phyloP scores from a whole-genome alignment of 2,113 vertebrate species.

The Pseudorectes ferrugineus region DNA sequence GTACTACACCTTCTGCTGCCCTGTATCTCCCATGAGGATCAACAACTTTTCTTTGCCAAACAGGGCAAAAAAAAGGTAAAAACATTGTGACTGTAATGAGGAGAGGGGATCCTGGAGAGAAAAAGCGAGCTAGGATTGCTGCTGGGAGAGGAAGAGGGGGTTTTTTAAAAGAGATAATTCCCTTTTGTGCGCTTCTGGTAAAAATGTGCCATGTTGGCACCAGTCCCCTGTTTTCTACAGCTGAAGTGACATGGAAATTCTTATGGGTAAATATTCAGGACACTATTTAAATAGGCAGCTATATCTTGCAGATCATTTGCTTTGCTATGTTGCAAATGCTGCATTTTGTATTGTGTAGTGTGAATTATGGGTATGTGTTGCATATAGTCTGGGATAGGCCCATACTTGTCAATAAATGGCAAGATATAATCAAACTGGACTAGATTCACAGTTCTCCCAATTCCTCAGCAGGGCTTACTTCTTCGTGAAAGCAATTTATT shows the following conservation, averaged over 20 bases:
- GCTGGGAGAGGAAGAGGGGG: not conserved
- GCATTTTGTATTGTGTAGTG: not conserved
- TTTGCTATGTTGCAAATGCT: not conserved
- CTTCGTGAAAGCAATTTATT: not conserved
- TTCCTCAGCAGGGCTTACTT: not conserved
- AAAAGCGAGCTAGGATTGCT: not conserved
- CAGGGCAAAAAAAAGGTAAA: not conserved
- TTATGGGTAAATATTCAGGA: not conserved
- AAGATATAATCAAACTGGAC: not conserved
- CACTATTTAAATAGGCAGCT: not conserved
- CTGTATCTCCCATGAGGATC: not conserved
- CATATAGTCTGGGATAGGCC: not conserved
- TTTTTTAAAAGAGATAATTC: not conserved
- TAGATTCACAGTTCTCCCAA: not conserved
- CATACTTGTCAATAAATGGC: not conserved
- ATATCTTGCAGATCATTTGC: not conserved
- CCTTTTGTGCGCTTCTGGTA: not conserved
- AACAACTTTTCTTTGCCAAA: not conserved
- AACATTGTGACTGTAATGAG: not conserved
- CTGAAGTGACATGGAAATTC: not conserved
- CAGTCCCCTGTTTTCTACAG: not conserved
- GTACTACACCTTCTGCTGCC: not conserved
- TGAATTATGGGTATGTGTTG: not conserved
- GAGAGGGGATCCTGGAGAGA: not conserved
- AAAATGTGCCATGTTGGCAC: not conserved